Evolutionary conservation across 2,113 vertebrate genomes (phyloP), one percentile per base, ranked within the genome.

Genomic region (Australoheros scitulus): DNA sequence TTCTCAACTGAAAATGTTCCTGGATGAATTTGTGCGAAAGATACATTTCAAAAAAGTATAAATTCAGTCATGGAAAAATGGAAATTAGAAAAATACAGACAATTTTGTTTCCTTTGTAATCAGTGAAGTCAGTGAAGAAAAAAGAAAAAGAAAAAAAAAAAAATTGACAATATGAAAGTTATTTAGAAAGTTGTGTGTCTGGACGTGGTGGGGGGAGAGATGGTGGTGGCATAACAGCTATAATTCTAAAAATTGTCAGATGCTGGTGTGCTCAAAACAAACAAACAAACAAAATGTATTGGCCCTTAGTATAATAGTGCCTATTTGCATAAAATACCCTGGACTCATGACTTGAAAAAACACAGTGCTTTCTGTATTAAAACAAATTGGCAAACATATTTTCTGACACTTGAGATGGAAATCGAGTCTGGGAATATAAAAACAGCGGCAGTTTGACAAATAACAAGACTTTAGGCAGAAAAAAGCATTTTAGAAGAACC

Each of bases 1-100:
- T 76, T 85, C 61, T 84, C 59, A 41, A 24, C 59, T 78, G 9
- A 59, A 84, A 58, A 80, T 76, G 18, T 61, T 88, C 24, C 84
- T 6, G 15, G 56, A 83, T 1, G 13, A 4, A 55, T 36, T 59
- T 2, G 58, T 83, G 43, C 72, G 59, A 63, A 64, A 76, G 5
- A 52, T 20, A 52, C 15, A 50, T 17, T 70, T 0, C 0, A 11
- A 2, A 47, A 47, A 26, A 38, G 11, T 6, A 0, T 0, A 47
- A 52, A 72, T 47, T 18, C 24, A 52, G 47, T 72, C 18, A 55
- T 55, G 68, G 26, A 72, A 55, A 72, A 72, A 52, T 11, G 10
- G 65, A 72, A 52, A 72, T 32, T 32, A 52, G 47, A 52, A 55
- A 52, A 20, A 43, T 1, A 2, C 5, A 2, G 24, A 11, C 24